These are phyloP conservation scores for Formica exsecta DNA, from an alignment of 1,140 invertebrate species.

Conservation along the genomic window DNA sequence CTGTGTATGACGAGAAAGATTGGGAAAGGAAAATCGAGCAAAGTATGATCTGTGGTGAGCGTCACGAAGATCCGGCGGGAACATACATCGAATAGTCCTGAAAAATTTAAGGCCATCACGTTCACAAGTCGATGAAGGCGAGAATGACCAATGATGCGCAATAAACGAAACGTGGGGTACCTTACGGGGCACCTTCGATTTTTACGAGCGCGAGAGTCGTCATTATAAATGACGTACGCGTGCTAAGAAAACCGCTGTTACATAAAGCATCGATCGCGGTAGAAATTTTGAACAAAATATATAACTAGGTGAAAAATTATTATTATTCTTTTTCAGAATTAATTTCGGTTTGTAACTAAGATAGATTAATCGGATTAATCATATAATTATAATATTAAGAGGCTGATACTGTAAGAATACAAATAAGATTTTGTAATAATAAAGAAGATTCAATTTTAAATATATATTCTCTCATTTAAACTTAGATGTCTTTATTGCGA, in stretches of 20 bases:
- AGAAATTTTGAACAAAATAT: slow-evolving; percentile 18
- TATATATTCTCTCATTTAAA: background rate
- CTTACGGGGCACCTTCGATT: slow-evolving; percentile 38
- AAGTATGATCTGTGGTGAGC: slow-evolving; percentile 18
- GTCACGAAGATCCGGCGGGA: background rate
- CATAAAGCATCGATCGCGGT: slow-evolving; percentile 11
- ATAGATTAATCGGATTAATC: background rate
- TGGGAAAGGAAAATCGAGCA: background rate
- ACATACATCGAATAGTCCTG: slow-evolving; percentile 2
- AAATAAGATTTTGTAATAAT: background rate
- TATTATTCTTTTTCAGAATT: background rate
- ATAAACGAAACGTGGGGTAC: slow-evolving; percentile 44
- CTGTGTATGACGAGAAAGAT: background rate
- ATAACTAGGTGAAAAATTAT: background rate
- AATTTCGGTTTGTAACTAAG: background rate
- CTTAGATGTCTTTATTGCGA: background rate
- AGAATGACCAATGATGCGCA: slow-evolving; percentile 44
- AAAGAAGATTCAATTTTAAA: background rate
- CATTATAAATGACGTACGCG: slow-evolving; percentile 41
- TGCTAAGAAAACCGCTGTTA: slow-evolving; percentile 40
- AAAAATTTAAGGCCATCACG: slow-evolving; percentile 53
- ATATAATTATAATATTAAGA: background rate
- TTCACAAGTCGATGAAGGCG: slow-evolving; percentile 56
- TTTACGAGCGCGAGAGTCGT: slow-evolving; percentile 9
- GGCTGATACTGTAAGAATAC: background rate